Percentiles rank a stretch among this genome's conserved stretches.
phyloP scores from a whole-genome alignment of 2,113 vertebrate genomes.

The Rhinichthys klamathensis region DNA sequence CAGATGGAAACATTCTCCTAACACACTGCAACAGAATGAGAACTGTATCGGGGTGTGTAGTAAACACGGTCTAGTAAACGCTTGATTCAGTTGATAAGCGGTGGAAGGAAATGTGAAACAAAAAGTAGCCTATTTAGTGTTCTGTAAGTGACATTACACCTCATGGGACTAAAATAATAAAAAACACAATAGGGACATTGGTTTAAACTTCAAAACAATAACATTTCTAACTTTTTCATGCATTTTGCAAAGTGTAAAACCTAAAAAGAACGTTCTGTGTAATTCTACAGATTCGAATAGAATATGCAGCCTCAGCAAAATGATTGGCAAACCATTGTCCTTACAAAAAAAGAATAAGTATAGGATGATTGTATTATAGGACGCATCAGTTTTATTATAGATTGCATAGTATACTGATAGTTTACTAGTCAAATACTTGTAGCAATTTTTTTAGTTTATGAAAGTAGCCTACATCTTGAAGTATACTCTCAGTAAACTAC shows the following conservation, averaged over 20 bases:
- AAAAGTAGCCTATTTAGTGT: neutral
- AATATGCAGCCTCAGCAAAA: neutral
- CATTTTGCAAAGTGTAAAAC: neutral
- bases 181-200: neutral
- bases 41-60: neutral
- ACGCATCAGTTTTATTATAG: too few relatives aligned
- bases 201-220: neutral
- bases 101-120: neutral
- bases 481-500: too few relatives aligned
- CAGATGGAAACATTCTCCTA: conserved; percentile 22
- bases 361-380: too few relatives aligned
- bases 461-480: too few relatives aligned
- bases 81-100: neutral
- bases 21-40: neutral
- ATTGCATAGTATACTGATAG: too few relatives aligned
- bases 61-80: too few relatives aligned
- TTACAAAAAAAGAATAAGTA: too few relatives aligned
- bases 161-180: neutral
- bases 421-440: too few relatives aligned
- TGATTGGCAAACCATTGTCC: neutral
- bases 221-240: neutral
- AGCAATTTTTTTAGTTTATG: too few relatives aligned
- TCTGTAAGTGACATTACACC: neutral
- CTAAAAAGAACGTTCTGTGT: neutral
- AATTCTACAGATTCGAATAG: neutral